These are phyloP conservation scores for Zaprionus inermis DNA, from an alignment of 1,140 invertebrate species.

Conservation along the genomic window DNA sequence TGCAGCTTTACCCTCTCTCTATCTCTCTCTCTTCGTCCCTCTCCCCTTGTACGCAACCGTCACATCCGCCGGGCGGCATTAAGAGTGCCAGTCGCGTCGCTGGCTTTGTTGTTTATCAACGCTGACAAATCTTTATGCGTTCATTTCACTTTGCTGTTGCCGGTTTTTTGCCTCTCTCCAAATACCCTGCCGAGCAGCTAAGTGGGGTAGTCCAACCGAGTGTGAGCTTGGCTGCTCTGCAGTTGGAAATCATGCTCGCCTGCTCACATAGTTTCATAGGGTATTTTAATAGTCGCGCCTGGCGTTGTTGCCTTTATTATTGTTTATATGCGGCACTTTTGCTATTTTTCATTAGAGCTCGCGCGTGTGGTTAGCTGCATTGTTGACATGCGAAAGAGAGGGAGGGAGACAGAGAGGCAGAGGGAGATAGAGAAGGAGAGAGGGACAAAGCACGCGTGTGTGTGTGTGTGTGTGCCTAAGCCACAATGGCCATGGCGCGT, in stretches of 20 bases:
- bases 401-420: conserved; percentile 11
- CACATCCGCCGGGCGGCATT: neutral
- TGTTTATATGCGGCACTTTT: conserved; percentile 63
- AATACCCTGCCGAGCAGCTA: neutral
- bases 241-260: no score
- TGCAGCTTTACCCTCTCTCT: neutral
- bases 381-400: conserved; percentile 41
- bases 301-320: neutral
- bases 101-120: conserved; percentile 79
- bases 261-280: neutral
- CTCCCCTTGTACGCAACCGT: neutral
- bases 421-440: neutral
- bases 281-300: neutral
- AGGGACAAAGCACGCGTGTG: no score
- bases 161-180: conserved; percentile 36
- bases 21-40: conserved; percentile 8
- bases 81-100: conserved; percentile 29
- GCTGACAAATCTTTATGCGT: conserved; percentile 80
- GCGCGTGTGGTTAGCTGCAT: conserved; percentile 65
- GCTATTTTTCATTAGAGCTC: conserved; percentile 78
- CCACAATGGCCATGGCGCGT: conserved; percentile 29
- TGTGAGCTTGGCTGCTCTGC: no score
- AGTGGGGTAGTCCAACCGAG: neutral
- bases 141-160: conserved; percentile 52
- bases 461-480: conserved; percentile 36